These are phyloP conservation scores for Distichodus sexfasciatus DNA, from an alignment of 2,797 vertebrate species.

Conservation along the genomic window DNA sequence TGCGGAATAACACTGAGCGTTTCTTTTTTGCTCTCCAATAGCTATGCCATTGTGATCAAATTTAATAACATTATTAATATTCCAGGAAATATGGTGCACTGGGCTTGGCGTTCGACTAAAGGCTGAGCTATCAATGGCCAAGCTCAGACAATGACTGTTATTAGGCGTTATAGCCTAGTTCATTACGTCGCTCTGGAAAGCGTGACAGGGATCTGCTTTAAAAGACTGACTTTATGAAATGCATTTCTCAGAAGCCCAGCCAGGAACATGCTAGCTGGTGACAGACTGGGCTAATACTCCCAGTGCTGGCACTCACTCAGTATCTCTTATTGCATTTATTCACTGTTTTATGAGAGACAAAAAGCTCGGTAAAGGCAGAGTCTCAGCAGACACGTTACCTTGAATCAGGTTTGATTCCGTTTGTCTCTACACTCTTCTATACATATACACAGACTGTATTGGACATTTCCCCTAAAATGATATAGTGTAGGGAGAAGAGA, in stretches of 20 bases:
- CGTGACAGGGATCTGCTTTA: conserved; percentile 6
- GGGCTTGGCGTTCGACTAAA: not conserved
- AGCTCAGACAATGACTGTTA: not conserved
- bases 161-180: conserved; percentile 1
- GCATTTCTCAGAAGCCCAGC: conserved; percentile 17
- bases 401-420: not conserved
- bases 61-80: conserved; percentile 1
- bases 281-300: not conserved
- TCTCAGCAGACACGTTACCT: conserved; percentile 2
- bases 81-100: not conserved
- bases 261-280: not conserved
- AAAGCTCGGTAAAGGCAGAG: not conserved
- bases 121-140: not conserved
- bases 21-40: not conserved
- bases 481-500: no score
- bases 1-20: not conserved
- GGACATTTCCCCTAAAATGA: no score
- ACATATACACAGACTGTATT: not conserved
- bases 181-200: conserved; percentile 1
- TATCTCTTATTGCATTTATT: conserved; percentile 5
- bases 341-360: conserved; percentile 6
- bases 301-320: not conserved
- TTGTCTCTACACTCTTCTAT: not conserved
- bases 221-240: conserved; percentile 30
- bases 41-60: not conserved